Conservation (phyloP, 2,888 invertebrate species). For the Pristionchus japonicus region DNA sequence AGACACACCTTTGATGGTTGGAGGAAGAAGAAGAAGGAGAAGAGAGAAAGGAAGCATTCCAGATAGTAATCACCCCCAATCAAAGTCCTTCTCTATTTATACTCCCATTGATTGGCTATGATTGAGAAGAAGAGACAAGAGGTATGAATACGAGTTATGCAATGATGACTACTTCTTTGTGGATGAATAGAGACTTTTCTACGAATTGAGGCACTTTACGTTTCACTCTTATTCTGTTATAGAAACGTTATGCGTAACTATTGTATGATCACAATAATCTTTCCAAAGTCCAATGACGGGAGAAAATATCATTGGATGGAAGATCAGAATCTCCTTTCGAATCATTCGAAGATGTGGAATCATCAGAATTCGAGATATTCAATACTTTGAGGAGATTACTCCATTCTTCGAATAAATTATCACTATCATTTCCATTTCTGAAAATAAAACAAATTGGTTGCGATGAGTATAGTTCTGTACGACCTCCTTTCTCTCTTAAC, state of each 20-base stretch:
- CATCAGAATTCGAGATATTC: background rate
- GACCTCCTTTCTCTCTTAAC: background rate
- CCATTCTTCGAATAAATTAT: background rate
- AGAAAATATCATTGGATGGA: background rate
- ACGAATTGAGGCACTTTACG: background rate
- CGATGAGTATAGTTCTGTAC: background rate
- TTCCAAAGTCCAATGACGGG: background rate
- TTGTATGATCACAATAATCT: background rate
- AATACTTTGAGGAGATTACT: background rate
- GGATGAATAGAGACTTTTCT: background rate
- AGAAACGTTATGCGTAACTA: background rate
- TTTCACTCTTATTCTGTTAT: background rate
- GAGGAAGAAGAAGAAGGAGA: slow-evolving; percentile 10
- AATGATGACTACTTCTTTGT: background rate
- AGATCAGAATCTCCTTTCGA: background rate
- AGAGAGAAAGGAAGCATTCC: background rate
- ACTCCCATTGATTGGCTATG: background rate
- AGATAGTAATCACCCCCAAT: slow-evolving; percentile 5
- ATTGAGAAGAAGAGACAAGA: background rate
- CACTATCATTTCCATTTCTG: slow-evolving; percentile 14
- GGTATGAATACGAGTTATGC: slow-evolving; percentile 7
- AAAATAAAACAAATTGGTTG: background rate
- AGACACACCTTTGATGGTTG: slow-evolving; percentile 17
- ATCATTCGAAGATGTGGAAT: background rate
- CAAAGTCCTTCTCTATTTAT: background rate